Evolutionary conservation across 1,140 invertebrate species (phyloP).

Genomic region (Drosophila auraria): DNA sequence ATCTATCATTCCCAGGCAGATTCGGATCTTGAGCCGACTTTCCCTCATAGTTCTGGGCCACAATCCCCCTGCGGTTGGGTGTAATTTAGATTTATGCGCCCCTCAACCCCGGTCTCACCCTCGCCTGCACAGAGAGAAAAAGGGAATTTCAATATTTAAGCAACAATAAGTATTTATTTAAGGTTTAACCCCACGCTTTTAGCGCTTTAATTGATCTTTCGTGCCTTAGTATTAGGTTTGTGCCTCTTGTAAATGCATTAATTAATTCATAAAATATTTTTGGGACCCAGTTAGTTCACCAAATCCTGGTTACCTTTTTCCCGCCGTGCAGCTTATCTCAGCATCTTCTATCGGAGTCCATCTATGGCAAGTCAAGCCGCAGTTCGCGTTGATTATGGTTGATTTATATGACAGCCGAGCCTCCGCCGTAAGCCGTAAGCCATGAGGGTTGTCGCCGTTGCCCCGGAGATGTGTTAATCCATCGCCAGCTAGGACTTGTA

Average conservation of each 20-base stretch:
- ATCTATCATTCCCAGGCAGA: slow-evolving; percentile 41
- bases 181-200: no score
- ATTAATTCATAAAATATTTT: not conserved
- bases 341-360: slow-evolving; percentile 46
- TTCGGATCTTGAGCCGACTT: slow-evolving; percentile 62
- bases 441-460: slow-evolving; percentile 54
- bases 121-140: slow-evolving; percentile 25
- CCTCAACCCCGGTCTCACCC: slow-evolving; percentile 8
- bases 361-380: slow-evolving; percentile 59
- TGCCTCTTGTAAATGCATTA: not conserved
- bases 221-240: not conserved
- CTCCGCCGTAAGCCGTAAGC: slow-evolving; percentile 16
- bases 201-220: no score
- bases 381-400: slow-evolving; percentile 78
- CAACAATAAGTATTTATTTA: not conserved
- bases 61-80: slow-evolving; percentile 65
- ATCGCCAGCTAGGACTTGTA: slow-evolving; percentile 21
- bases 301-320: not conserved
- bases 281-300: not conserved
- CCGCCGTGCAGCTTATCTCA: slow-evolving; percentile 29
- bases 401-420: slow-evolving; percentile 72
- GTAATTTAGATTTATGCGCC: slow-evolving; percentile 79
- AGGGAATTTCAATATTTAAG: not conserved
- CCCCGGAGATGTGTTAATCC: slow-evolving; percentile 69
- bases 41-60: slow-evolving; percentile 42